Conservation (phyloP, 2,888 invertebrate genomes). For the Nesidiocoris tenuis region DNA sequence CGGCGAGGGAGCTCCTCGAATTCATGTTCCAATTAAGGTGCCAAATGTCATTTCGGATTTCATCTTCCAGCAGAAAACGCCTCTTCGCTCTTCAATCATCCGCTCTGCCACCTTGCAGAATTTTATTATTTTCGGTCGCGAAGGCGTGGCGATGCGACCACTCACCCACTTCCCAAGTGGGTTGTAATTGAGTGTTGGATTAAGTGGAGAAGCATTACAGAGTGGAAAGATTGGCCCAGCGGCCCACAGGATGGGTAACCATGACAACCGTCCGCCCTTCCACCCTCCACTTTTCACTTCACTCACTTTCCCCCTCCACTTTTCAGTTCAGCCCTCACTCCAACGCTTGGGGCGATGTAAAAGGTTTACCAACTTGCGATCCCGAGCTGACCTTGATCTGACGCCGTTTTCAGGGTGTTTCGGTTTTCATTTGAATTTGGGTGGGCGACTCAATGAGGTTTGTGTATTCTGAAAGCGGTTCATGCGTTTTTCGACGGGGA, state of each 20-base stretch:
- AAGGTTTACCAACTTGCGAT: not conserved
- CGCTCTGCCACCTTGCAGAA: too few species aligned
- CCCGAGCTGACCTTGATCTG: not conserved
- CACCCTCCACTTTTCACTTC: not conserved
- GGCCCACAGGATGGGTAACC: slow-evolving; percentile 18
- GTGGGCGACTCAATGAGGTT: not conserved
- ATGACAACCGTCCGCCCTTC: not conserved
- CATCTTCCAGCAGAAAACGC: too few species aligned
- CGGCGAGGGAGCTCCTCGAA: too few species aligned
- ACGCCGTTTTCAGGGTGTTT: not conserved
- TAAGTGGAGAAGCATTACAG: slow-evolving; percentile 32
- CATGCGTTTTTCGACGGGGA: too few species aligned
- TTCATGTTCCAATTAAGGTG: too few species aligned
- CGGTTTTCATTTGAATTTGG: not conserved
- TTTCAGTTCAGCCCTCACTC: not conserved
- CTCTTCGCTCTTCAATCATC: too few species aligned
- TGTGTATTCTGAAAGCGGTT: not conserved
- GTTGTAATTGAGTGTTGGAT: slow-evolving; percentile 34
- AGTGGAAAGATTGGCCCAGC: slow-evolving; percentile 22
- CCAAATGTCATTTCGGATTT: too few species aligned
- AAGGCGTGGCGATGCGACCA: not conserved
- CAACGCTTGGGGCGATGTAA: not conserved
- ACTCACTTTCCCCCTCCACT: not conserved
- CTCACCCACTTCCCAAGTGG: slow-evolving; percentile 35
- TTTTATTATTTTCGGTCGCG: slow-evolving; percentile 14